Evolutionary conservation across 2,888 invertebrate species (phyloP).

Genomic region (Smittia aterrima): DNA sequence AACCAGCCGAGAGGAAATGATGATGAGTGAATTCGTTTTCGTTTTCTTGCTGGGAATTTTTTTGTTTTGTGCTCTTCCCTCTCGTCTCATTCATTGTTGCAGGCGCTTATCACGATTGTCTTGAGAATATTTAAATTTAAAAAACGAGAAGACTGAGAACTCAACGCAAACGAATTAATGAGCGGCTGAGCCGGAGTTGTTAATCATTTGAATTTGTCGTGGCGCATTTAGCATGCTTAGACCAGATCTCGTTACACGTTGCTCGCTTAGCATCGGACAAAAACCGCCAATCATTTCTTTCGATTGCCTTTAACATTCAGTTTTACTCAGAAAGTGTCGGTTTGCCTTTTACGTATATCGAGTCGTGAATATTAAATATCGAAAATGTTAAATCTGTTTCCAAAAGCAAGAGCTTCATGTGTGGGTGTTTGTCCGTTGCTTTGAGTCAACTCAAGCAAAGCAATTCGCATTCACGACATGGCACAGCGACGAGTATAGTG

Average conservation of each 20-base stretch:
- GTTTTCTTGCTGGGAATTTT: not conserved
- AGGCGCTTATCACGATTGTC: conserved; percentile 8
- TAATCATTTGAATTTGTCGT: conserved; percentile 2
- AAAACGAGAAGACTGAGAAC: not conserved
- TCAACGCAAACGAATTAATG: not conserved
- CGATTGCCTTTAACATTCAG: conserved; percentile 14
- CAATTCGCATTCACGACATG: conserved; percentile 16
- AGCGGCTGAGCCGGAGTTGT: not conserved
- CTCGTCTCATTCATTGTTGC: not conserved
- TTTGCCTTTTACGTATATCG: conserved; percentile 1
- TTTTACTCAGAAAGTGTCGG: not conserved
- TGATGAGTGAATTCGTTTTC: conserved; percentile 21
- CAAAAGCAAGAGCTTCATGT: not conserved
- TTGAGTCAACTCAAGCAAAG: not conserved
- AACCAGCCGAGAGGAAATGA: not conserved
- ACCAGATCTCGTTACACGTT: not conserved
- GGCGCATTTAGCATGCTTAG: not conserved
- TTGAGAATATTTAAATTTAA: not conserved
- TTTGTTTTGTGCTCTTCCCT: too few species aligned
- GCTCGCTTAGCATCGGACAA: not conserved
- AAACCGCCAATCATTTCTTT: not conserved
- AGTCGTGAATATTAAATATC: conserved; percentile 16
- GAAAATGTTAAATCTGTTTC: not conserved
- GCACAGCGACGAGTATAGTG: not conserved
- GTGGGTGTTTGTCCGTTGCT: not conserved